Evolutionary conservation across 2,888 invertebrate genomes (phyloP), one percentile per base, ranked within the genome.

Genomic region (Ernsta delagoae): DNA sequence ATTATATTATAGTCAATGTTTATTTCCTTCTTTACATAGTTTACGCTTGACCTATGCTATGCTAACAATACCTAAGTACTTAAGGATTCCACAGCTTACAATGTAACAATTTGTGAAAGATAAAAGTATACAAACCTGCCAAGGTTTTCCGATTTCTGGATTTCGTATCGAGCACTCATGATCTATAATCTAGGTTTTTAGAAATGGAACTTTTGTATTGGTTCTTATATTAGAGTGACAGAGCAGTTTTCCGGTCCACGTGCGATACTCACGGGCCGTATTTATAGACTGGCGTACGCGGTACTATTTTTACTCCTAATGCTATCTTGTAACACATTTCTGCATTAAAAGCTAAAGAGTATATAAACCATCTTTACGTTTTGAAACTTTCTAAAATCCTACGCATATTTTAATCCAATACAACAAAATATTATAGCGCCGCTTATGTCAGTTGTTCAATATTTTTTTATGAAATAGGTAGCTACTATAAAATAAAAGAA

Each of bases 141-240:
- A 66, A 90, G 78, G 77, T 81, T 81, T 12, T 86, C 87, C n/a
- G 84, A 87, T 31, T 71, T 78, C 72, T 79, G 76, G 70, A 91
- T 78, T 73, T 89, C 88, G 72, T 87, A 90, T 72, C 83, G 81
- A 16, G 79, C 73, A 65, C 71, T 81, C 86, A 90, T 87, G 71
- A 12, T 41, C 8, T 41, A 8, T 39, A n/a, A n/a, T n/a, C n/a
- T n/a, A n/a, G 7, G 36, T 36, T 36, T 34, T 31, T 24, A 11
- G n/a, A 39, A 59, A 41, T 36, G 5, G 9, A n/a, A 24, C 12
- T 53, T 24, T 54, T 24, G 8, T 24, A 4, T 34, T 6, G 9
- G 1, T 56, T n/a, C 5, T 6, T 36, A 56, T 53, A 63, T 54
- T 31, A 31, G 4, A 31, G 31, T 56, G 65, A 65, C 45, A 60